A percentile compares a stretch with the other conserved stretches of the same genome.
Conservation (phyloP, 2,888 invertebrate species). For the Ornithoptera priamus region DNA sequence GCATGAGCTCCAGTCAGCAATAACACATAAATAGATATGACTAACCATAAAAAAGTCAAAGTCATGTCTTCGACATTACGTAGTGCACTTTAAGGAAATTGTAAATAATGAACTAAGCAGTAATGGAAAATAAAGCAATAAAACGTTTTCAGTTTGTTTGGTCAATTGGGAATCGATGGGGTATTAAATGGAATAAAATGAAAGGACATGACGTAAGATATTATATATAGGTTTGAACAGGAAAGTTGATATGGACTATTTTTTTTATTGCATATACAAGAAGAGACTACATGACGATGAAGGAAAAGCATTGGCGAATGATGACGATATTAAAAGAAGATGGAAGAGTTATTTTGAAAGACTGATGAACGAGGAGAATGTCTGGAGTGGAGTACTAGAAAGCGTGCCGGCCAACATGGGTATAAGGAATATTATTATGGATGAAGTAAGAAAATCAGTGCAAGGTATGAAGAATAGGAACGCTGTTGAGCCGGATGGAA, state of each 20-base stretch:
- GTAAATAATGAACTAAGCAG: constrained; percentile 44
- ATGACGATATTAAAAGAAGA: too few species aligned
- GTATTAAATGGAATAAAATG: constrained; percentile 15
- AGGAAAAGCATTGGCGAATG: too few species aligned
- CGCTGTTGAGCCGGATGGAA: too few species aligned
- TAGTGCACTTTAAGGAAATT: constrained; percentile 45
- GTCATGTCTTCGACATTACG: constrained; percentile 58
- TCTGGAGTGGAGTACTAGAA: too few species aligned
- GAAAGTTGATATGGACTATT: not conserved
- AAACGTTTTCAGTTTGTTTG: constrained; percentile 49
- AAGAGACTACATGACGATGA: too few species aligned
- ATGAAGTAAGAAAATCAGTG: too few species aligned
- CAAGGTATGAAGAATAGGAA: too few species aligned
- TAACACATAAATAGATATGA: constrained; percentile 47
- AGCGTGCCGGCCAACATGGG: too few species aligned
- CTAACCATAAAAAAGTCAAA: constrained; percentile 57
- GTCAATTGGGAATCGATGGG: constrained; percentile 30
- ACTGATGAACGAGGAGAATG: too few species aligned
- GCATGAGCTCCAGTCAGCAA: constrained; percentile 44
- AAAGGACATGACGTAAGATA: not conserved
- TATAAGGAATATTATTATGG: too few species aligned
- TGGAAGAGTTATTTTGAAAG: too few species aligned
- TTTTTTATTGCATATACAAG: not conserved
- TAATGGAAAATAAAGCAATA: constrained; percentile 38
- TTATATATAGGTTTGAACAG: not conserved